A percentile compares a stretch with the other conserved stretches of the same genome.
Conservation (phyloP, 2,797 vertebrate species). For the Pseudomugil tenellus region DNA sequence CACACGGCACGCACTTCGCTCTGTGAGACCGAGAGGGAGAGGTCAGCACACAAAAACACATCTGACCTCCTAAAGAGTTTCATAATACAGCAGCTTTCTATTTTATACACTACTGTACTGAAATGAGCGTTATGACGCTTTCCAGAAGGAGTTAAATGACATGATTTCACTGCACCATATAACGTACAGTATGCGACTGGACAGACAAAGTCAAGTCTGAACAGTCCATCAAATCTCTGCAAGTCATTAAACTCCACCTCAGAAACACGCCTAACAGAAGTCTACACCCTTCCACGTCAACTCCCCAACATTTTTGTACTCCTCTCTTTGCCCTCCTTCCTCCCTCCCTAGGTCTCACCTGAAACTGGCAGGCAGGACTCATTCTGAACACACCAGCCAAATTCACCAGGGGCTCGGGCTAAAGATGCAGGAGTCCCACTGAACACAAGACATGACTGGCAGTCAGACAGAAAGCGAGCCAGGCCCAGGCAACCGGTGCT, state of each 20-base stretch:
- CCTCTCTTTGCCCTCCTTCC: conserved; percentile 62
- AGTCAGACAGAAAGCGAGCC: conserved; percentile 90
- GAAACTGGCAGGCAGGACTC: conserved; percentile 91
- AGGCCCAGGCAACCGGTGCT: conserved; percentile 90
- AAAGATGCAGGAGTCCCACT: conserved; percentile 83
- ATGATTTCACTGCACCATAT: conserved; percentile 44
- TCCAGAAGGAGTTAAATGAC: conserved; percentile 47
- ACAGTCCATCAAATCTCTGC: conserved; percentile 49
- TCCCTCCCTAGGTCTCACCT: conserved; percentile 84
- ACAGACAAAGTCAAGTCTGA: conserved; percentile 53
- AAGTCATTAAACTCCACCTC: conserved; percentile 50
- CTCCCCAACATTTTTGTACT: conserved; percentile 49
- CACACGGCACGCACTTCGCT: conserved; percentile 89
- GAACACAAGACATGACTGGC: conserved; percentile 92
- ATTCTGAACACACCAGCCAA: conserved; percentile 96
- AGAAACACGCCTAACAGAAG: conserved; percentile 52
- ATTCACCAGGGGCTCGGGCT: conserved; percentile 86
- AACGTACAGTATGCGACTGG: conserved; percentile 18
- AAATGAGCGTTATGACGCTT: conserved; percentile 39
- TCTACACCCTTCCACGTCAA: conserved; percentile 64
- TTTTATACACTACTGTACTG: conserved; percentile 47
- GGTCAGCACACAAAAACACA: conserved; percentile 76
- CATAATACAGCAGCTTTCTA: conserved; percentile 58
- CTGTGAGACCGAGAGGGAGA: conserved; percentile 84
- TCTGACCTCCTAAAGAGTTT: conserved; percentile 67